These are phyloP conservation scores for Camponotus floridanus DNA, from an alignment of 1,140 invertebrate genomes.

Conservation along the genomic window DNA sequence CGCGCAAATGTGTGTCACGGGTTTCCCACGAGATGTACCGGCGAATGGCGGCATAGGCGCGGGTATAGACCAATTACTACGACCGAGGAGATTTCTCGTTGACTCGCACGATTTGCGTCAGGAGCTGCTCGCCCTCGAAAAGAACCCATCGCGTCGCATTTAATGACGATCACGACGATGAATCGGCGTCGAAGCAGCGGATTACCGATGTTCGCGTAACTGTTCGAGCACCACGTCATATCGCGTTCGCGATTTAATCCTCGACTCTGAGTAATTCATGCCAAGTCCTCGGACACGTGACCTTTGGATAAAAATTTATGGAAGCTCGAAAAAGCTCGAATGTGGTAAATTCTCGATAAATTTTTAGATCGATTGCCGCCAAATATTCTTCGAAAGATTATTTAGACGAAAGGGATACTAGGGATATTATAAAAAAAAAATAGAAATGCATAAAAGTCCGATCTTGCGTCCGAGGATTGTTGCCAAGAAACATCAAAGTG, in stretches of 20 bases:
- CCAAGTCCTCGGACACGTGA: neutral
- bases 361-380: neutral
- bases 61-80: conserved; percentile 76
- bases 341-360: neutral
- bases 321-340: neutral
- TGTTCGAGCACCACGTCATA: conserved; percentile 30
- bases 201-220: conserved; percentile 42
- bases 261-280: conserved; percentile 1
- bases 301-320: neutral
- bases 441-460: neutral
- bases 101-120: conserved; percentile 69
- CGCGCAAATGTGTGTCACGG: conserved; percentile 80
- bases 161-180: conserved; percentile 17
- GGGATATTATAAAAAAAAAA: too few relatives aligned
- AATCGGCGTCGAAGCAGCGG: conserved; percentile 31
- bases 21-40: conserved; percentile 80
- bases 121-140: neutral
- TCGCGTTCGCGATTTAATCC: conserved; percentile 32
- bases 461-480: neutral
- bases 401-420: too few relatives aligned
- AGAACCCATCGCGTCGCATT: neutral
- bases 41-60: conserved; percentile 75
- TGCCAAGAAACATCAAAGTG: too few relatives aligned
- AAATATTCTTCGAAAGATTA: too few relatives aligned
- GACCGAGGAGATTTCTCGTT: conserved; percentile 52